Conservation (phyloP, 2,113 vertebrate species). For the Clarias gariepinus region DNA sequence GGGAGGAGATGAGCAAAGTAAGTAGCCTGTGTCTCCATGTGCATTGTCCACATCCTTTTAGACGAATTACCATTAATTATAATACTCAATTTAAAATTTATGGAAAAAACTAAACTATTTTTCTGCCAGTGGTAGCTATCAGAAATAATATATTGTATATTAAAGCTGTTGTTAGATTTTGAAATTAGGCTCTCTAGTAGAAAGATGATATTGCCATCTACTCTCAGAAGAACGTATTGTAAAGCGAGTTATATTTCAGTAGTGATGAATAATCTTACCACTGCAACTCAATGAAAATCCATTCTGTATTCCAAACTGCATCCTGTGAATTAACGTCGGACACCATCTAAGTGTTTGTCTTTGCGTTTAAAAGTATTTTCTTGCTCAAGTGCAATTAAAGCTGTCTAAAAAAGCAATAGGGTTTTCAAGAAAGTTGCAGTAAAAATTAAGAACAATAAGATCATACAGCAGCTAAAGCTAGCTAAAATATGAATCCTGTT, state of each 20-base stretch:
- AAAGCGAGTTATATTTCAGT: not conserved
- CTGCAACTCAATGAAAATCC: not conserved
- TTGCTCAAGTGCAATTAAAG: not conserved
- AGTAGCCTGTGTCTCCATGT: slow-evolving; percentile 53
- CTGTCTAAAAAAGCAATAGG: not conserved
- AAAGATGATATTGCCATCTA: not conserved
- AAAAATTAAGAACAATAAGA: not conserved
- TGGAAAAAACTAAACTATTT: not conserved
- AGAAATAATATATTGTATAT: not conserved
- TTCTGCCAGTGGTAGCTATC: not conserved
- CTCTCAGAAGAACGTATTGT: not conserved
- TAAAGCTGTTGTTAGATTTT: not conserved
- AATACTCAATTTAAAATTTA: not conserved
- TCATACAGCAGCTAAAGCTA: not conserved
- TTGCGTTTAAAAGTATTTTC: not conserved
- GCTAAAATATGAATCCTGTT: not conserved
- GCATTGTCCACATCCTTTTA: not conserved
- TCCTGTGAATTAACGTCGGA: not conserved
- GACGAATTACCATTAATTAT: not conserved
- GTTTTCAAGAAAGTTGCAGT: not conserved
- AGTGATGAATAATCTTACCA: not conserved
- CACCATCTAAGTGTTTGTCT: not conserved
- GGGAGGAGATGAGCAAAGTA: slow-evolving; percentile 97
- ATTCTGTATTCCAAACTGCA: not conserved
- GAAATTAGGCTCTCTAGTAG: not conserved